Conservation (phyloP, 2,797 vertebrate species). For the Parauchenoglanis punctatus region DNA sequence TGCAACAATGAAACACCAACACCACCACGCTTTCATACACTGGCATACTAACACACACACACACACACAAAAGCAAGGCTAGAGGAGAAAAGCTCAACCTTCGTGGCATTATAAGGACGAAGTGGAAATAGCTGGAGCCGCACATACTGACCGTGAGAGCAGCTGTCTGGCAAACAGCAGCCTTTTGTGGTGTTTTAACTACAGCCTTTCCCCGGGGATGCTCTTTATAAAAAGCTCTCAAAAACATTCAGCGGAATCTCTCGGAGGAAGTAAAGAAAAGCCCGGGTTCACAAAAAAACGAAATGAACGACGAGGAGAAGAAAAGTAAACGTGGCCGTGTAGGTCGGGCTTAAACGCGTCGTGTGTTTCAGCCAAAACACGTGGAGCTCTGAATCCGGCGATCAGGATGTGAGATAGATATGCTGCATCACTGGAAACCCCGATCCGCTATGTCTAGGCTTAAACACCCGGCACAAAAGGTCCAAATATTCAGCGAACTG, state of each 20-base stretch:
- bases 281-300: background rate
- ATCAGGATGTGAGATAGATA: background rate
- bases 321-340: slow-evolving; percentile 44
- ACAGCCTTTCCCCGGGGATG: background rate
- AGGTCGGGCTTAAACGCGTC: slow-evolving; percentile 42
- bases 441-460: background rate
- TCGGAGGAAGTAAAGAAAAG: background rate
- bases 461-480: background rate
- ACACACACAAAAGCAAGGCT: background rate
- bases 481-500: background rate
- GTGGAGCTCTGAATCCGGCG: background rate
- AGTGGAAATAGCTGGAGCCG: background rate
- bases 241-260: background rate
- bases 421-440: background rate
- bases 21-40: background rate
- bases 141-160: slow-evolving; percentile 40
- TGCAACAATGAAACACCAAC: background rate
- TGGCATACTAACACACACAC: background rate
- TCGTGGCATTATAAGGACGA: background rate
- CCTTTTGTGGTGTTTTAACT: slow-evolving; percentile 3
- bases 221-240: background rate
- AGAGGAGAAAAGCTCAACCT: background rate
- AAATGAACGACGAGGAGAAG: background rate
- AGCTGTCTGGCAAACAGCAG: slow-evolving; percentile 27
- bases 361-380: slow-evolving; percentile 10